A percentile compares a stretch with the other conserved stretches of the same genome.
phyloP scores from a whole-genome alignment of 2,113 vertebrate genomes.

The Paramormyrops kingsleyae region DNA sequence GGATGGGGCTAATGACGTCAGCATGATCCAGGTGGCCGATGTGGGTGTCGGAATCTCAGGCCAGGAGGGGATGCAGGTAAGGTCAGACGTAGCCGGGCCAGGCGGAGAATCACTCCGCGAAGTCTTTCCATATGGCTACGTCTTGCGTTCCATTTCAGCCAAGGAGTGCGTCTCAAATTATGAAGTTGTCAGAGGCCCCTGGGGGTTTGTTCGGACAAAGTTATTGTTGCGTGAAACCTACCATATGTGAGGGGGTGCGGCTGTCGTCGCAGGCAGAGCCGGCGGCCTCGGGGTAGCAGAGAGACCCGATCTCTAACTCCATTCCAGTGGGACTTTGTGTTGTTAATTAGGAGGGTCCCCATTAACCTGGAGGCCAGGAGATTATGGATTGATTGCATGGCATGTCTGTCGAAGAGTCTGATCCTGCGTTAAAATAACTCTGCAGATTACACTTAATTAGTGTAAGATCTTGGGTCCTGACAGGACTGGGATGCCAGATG shows the following conservation, averaged over 20 bases:
- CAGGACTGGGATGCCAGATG: conserved; percentile 32
- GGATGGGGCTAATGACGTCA: conserved; percentile 96
- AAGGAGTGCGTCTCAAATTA: conserved; percentile 8
- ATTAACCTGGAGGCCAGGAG: conserved; percentile 42
- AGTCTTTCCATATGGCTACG: not conserved
- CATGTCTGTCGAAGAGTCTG: conserved; percentile 45
- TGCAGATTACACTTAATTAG: conserved; percentile 41
- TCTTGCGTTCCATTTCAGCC: conserved; percentile 2
- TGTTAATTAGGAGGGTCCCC: conserved; percentile 42
- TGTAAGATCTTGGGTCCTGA: conserved; percentile 25
- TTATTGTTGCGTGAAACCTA: conserved; percentile 15
- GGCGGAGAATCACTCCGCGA: too few species aligned
- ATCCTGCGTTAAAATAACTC: conserved; percentile 31
- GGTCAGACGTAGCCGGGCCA: not conserved
- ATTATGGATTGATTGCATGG: conserved; percentile 25
- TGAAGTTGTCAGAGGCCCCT: conserved; percentile 10
- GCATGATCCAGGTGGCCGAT: conserved; percentile 97
- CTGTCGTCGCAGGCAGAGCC: not conserved
- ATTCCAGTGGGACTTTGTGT: conserved; percentile 33
- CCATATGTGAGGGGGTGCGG: not conserved
- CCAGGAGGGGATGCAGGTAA: conserved; percentile 98
- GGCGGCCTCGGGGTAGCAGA: not conserved
- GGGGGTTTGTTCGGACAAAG: not conserved
- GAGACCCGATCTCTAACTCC: not conserved
- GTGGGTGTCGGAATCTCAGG: conserved; percentile 96